phyloP scores from a whole-genome alignment of 2,113 vertebrate species.

The Empidonax alnorum region DNA sequence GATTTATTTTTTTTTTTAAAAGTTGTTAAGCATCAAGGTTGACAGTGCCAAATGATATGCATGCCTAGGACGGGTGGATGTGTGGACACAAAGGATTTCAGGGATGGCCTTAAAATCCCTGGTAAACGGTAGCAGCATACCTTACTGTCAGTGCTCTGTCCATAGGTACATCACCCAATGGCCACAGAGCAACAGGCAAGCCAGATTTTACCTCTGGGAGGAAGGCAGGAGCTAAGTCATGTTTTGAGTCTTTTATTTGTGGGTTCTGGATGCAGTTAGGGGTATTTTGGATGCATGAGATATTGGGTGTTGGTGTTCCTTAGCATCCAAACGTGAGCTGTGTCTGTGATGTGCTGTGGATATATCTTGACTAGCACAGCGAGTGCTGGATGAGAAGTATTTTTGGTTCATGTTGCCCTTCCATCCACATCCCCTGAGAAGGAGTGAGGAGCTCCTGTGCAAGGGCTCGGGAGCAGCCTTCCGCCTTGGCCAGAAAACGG shows the following conservation, averaged over 20 bases:
- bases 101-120: neutral
- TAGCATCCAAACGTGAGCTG: neutral
- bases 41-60: neutral
- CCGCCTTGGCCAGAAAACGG: neutral
- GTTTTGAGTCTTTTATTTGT: neutral
- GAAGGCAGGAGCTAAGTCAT: neutral
- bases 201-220: neutral
- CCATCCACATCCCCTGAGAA: neutral
- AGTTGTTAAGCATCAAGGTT: neutral
- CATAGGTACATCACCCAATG: accelerated
- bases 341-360: neutral
- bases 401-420: neutral
- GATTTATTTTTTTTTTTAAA: accelerated
- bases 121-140: neutral
- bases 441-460: neutral
- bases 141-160: neutral
- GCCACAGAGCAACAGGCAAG: neutral
- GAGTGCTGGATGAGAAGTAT: too few relatives aligned
- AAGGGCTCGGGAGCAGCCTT: neutral
- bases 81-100: neutral
- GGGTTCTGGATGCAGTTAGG: neutral
- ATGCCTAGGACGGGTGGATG: neutral
- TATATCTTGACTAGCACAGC: neutral
- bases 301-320: neutral
- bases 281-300: neutral